Percentiles rank a stretch among this genome's conserved stretches.
These are phyloP conservation scores for Actinernus sp. DNA, from an alignment of 92 coral and sea anemone species.

Conservation along the genomic window DNA sequence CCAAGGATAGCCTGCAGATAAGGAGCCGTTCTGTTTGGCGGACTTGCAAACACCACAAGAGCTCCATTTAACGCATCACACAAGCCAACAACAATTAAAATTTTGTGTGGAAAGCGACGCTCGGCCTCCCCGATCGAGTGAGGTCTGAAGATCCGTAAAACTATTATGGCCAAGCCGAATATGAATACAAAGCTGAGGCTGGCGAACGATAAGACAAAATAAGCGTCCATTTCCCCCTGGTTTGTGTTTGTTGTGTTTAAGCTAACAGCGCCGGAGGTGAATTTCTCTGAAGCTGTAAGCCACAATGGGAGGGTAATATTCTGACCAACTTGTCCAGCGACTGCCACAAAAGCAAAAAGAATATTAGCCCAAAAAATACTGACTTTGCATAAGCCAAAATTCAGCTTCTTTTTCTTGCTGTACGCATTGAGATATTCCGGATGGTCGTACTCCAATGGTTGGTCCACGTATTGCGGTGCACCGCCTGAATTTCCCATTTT, in stretches of 20 bases:
- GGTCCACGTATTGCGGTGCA: too few species aligned
- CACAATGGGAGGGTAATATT: slow-evolving; percentile 81
- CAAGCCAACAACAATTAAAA: slow-evolving; percentile 74
- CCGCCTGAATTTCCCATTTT: too few species aligned
- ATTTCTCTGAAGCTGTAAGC: slow-evolving; percentile 72
- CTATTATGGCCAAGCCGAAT: slow-evolving; percentile 55
- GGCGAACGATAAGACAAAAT: slow-evolving; percentile 75
- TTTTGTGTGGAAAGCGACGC: slow-evolving; percentile 56
- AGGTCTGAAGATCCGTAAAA: slow-evolving; percentile 42
- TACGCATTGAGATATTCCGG: too few species aligned
- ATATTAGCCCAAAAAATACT: slow-evolving; percentile 62
- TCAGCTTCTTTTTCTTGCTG: slow-evolving; percentile 25
- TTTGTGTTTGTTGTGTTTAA: not conserved
- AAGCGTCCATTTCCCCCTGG: slow-evolving; percentile 59
- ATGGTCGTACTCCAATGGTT: too few species aligned
- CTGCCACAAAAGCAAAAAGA: slow-evolving; percentile 62
- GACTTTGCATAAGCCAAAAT: slow-evolving; percentile 46
- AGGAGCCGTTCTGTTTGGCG: slow-evolving; percentile 87
- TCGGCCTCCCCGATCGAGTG: slow-evolving; percentile 70
- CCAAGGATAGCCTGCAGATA: slow-evolving; percentile 90
- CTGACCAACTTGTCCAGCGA: slow-evolving; percentile 74
- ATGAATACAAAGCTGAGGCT: slow-evolving; percentile 72
- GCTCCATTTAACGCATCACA: slow-evolving; percentile 78
- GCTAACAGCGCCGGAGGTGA: not conserved
- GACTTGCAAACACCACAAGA: slow-evolving; percentile 78